phyloP scores from a whole-genome alignment of 2,797 vertebrate species.

The Tokudaia tokunoshimensis region DNA sequence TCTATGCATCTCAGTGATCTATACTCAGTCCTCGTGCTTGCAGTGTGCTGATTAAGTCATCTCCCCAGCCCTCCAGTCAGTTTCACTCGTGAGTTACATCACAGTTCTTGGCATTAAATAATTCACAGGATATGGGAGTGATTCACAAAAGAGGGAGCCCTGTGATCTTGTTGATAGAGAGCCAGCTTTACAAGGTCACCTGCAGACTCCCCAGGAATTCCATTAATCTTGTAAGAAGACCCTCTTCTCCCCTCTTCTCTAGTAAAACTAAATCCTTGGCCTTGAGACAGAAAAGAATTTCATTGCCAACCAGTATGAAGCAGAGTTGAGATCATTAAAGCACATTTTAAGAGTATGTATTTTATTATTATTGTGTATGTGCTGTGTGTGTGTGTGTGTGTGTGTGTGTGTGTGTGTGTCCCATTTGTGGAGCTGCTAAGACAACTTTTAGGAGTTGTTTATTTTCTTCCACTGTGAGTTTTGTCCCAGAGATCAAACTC shows the following conservation, averaged over 20 bases:
- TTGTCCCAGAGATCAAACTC: not conserved
- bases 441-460: not conserved
- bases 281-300: not conserved
- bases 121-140: not conserved
- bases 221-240: too few species aligned
- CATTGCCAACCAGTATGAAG: not conserved
- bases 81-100: not conserved
- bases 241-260: not conserved
- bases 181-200: not conserved
- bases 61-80: not conserved
- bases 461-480: not conserved
- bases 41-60: not conserved
- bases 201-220: not conserved
- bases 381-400: not conserved
- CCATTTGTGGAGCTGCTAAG: not conserved
- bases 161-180: not conserved
- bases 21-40: not conserved
- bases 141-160: rapidly evolving
- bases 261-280: not conserved
- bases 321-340: not conserved
- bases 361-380: not conserved
- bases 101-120: not conserved
- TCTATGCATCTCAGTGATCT: not conserved
- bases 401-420: too few species aligned
- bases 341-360: not conserved